These are phyloP conservation scores for Ctenomys sociabilis DNA, from an alignment of 2,113 vertebrate species.

Conservation along the genomic window DNA sequence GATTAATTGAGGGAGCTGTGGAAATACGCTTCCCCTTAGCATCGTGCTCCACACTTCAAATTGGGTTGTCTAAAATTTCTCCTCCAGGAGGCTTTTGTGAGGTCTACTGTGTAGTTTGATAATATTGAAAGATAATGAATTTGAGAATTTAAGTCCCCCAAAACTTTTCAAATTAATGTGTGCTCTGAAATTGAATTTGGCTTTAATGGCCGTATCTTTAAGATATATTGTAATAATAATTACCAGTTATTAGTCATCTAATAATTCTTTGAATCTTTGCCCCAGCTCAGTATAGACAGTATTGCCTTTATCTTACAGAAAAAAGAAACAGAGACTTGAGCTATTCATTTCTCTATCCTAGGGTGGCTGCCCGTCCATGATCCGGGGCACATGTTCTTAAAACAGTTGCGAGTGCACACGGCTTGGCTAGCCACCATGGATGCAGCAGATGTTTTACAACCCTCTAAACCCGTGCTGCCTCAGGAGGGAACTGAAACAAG, in stretches of 20 bases:
- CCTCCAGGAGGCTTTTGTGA: slow-evolving; percentile 46
- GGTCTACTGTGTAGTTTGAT: slow-evolving; percentile 54
- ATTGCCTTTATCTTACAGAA: neutral
- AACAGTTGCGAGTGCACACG: neutral
- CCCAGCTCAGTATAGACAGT: neutral
- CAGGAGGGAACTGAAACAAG: neutral
- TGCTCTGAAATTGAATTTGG: slow-evolving; percentile 15
- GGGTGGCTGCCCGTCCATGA: neutral
- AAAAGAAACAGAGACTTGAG: neutral
- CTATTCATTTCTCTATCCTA: neutral
- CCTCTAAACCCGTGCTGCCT: neutral
- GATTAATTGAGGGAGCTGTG: slow-evolving; percentile 45
- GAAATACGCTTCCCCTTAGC: slow-evolving; percentile 31
- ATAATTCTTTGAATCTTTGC: slow-evolving; percentile 16
- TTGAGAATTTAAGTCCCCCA: slow-evolving; percentile 31
- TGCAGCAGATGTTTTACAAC: neutral
- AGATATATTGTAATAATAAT: neutral
- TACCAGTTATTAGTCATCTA: neutral
- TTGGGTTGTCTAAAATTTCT: slow-evolving; percentile 47
- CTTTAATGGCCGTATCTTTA: slow-evolving; percentile 39
- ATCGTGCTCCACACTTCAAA: neutral
- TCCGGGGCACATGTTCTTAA: neutral
- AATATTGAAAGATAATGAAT: slow-evolving; percentile 40
- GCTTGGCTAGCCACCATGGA: neutral
- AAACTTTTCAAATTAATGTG: neutral